A percentile compares a stretch with the other conserved stretches of the same genome.
Conservation (phyloP, 2,113 vertebrate species). For the Mungos mungo region DNA sequence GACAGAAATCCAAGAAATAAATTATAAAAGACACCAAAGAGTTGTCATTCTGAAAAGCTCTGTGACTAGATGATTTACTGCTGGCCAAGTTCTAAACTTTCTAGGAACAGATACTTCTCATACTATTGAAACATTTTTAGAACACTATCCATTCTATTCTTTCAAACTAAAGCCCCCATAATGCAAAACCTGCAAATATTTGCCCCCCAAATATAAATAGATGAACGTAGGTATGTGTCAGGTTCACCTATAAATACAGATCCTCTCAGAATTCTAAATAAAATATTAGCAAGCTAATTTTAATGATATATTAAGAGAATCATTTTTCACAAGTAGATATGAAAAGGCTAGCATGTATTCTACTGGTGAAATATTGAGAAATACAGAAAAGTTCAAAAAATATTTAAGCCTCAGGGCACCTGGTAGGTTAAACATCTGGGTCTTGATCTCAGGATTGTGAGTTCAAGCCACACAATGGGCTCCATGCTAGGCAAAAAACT, state of each 20-base stretch:
- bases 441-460: no score
- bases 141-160: background rate
- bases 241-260: background rate
- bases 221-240: background rate
- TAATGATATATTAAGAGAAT: background rate
- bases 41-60: background rate
- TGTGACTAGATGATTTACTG: background rate
- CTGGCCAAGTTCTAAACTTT: background rate
- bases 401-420: background rate
- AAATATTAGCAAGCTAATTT: background rate
- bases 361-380: background rate
- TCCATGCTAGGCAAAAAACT: no score
- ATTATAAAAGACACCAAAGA: background rate
- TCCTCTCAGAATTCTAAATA: background rate
- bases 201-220: background rate
- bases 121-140: background rate
- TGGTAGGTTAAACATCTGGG: no score
- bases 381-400: background rate
- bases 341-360: background rate
- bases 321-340: background rate
- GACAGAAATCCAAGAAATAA: background rate
- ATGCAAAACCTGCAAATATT: background rate
- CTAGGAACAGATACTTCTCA: background rate
- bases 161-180: background rate
- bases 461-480: no score